These are phyloP conservation scores for Morelia viridis DNA, from an alignment of 2,797 vertebrate genomes.

Conservation along the genomic window DNA sequence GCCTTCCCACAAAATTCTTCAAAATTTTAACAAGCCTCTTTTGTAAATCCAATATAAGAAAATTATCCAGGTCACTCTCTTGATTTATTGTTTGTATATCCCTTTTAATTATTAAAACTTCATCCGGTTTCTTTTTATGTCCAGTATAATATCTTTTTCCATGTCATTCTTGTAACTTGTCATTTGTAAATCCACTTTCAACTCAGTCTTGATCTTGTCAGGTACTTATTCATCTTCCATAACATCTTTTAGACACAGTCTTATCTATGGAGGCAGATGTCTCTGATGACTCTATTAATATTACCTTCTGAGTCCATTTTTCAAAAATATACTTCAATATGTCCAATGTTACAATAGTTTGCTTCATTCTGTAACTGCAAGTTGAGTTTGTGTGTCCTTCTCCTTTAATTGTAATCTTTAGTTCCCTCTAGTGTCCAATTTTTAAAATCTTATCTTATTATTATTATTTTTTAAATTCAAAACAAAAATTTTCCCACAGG, in stretches of 20 bases:
- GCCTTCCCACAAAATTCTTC: not conserved
- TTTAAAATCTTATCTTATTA: not conserved
- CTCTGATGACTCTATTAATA: not conserved
- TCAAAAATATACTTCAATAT: not conserved
- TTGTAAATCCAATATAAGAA: not conserved
- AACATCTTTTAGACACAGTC: not conserved
- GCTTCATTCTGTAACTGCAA: not conserved
- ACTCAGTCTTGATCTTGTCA: not conserved
- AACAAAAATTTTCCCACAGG: not conserved
- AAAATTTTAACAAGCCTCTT: not conserved
- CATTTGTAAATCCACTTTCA: not conserved
- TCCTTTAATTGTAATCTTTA: not conserved
- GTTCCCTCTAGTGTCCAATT: not conserved
- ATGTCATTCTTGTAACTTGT: not conserved
- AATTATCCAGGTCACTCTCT: not conserved
- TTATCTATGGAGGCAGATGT: not conserved
- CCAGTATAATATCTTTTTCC: not conserved
- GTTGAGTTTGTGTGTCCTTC: not conserved
- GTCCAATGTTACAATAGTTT: not conserved
- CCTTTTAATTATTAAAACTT: not conserved
- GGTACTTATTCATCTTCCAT: not conserved
- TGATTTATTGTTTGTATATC: not conserved
- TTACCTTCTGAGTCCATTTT: not conserved
- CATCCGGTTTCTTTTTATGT: not conserved
- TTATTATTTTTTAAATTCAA: not conserved